Evolutionary conservation across 23 tunicate genomes (phyloP).

Genomic region (Oikopleura dioica): DNA sequence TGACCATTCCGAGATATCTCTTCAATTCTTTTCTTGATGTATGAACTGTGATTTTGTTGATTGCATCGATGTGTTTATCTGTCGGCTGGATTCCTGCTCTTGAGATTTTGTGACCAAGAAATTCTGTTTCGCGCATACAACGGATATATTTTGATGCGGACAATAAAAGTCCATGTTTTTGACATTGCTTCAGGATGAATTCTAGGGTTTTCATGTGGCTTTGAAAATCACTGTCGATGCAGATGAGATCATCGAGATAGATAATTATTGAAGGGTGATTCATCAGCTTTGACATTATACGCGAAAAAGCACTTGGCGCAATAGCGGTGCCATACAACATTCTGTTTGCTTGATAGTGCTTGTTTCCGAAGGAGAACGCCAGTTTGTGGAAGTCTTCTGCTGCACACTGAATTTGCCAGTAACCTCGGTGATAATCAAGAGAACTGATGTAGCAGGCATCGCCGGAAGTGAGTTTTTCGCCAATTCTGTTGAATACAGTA

Average conservation of each 20-base stretch:
- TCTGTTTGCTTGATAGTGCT: neutral
- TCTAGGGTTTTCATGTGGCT: neutral
- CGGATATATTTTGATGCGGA: neutral
- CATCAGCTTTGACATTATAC: neutral
- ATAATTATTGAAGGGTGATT: too few species aligned
- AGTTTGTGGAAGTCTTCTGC: neutral
- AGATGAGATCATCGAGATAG: neutral
- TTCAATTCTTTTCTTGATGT: neutral
- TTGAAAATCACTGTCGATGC: neutral
- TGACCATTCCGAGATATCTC: neutral
- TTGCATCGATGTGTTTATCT: conserved; percentile 2
- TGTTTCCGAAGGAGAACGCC: neutral
- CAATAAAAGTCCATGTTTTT: neutral
- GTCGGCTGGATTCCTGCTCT: neutral
- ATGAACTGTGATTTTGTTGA: neutral
- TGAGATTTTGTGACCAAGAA: neutral
- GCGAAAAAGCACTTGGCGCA: neutral
- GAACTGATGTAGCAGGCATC: neutral
- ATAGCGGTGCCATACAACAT: neutral
- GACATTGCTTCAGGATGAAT: neutral
- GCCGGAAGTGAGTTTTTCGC: neutral
- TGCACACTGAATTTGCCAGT: neutral
- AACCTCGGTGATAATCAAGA: neutral
- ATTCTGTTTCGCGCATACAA: neutral
- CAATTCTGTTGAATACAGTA: neutral